Conservation (phyloP, 2,888 invertebrate species). For the Limnephilus marmoratus region DNA sequence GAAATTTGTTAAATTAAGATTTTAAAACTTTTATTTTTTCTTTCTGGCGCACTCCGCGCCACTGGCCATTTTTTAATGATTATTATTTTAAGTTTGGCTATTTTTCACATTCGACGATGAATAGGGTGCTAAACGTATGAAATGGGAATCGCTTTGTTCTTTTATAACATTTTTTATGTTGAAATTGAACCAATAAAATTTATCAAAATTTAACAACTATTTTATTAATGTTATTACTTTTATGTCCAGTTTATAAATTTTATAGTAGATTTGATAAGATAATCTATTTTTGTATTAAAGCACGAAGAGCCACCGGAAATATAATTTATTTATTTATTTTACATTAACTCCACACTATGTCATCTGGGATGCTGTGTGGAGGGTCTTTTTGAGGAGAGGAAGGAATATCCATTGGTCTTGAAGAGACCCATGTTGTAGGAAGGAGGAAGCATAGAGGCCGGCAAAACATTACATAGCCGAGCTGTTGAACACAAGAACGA, state of each 20-base stretch:
- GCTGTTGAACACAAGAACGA: too few relatives aligned
- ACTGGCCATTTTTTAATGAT: slow-evolving; percentile 41
- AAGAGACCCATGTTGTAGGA: too few relatives aligned
- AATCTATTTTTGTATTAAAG: not conserved
- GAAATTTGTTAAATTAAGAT: slow-evolving; percentile 39
- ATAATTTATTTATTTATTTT: too few relatives aligned
- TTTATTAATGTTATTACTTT: slow-evolving; percentile 8
- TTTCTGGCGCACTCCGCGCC: slow-evolving; percentile 32
- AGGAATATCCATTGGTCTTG: too few relatives aligned
- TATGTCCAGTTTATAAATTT: not conserved
- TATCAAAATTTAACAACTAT: slow-evolving; percentile 46
- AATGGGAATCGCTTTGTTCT: slow-evolving; percentile 51
- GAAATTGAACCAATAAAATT: slow-evolving; percentile 65
- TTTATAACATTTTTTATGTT: slow-evolving; percentile 60
- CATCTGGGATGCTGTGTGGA: too few relatives aligned
- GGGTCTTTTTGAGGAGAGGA: too few relatives aligned
- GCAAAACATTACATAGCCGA: too few relatives aligned
- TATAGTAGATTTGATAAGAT: not conserved
- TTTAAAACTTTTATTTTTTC: slow-evolving; percentile 16
- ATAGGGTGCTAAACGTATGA: slow-evolving; percentile 54
- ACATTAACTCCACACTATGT: too few relatives aligned
- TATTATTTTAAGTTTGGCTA: slow-evolving; percentile 31
- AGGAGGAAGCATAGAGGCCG: too few relatives aligned
- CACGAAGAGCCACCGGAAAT: not conserved
- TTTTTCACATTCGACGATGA: slow-evolving; percentile 51